Evolutionary conservation across 1,140 invertebrate species (phyloP).

Genomic region (Ceratosolen fusciceps): DNA sequence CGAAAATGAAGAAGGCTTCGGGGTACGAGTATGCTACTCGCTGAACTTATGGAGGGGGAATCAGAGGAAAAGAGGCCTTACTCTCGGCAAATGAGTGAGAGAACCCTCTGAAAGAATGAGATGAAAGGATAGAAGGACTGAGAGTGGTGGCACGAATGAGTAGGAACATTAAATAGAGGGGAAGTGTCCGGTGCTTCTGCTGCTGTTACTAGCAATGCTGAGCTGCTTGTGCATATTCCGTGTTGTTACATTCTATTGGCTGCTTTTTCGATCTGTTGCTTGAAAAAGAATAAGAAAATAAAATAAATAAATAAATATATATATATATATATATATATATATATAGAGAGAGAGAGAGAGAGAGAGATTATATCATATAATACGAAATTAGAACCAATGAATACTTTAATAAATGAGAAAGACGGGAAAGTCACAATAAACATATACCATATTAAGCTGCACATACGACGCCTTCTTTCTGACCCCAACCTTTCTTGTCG

Average conservation of each 20-base stretch:
- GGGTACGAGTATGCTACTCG: background rate
- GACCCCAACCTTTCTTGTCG: too few relatives aligned
- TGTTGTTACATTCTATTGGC: background rate
- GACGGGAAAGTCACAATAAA: too few relatives aligned
- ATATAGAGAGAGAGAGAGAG: background rate
- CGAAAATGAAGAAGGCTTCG: slow-evolving; percentile 33
- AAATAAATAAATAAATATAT: background rate
- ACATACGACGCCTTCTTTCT: too few relatives aligned
- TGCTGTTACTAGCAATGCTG: too few relatives aligned
- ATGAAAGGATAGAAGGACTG: background rate
- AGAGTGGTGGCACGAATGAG: background rate
- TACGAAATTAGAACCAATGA: too few relatives aligned
- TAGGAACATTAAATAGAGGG: slow-evolving; percentile 2
- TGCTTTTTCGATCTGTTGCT: background rate
- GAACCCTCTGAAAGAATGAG: background rate
- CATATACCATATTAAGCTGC: background rate
- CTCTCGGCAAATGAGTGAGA: background rate
- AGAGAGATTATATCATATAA: background rate
- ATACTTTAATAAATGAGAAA: too few relatives aligned
- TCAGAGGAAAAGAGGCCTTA: background rate
- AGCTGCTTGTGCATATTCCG: background rate
- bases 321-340: too few relatives aligned
- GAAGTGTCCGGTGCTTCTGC: slow-evolving; percentile 2
- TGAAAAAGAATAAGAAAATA: background rate
- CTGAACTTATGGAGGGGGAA: background rate